A percentile compares a stretch with the other conserved stretches of the same genome.
These are phyloP conservation scores for Hirtodrosophila confusa DNA, from an alignment of 2,888 invertebrate species.

Conservation along the genomic window DNA sequence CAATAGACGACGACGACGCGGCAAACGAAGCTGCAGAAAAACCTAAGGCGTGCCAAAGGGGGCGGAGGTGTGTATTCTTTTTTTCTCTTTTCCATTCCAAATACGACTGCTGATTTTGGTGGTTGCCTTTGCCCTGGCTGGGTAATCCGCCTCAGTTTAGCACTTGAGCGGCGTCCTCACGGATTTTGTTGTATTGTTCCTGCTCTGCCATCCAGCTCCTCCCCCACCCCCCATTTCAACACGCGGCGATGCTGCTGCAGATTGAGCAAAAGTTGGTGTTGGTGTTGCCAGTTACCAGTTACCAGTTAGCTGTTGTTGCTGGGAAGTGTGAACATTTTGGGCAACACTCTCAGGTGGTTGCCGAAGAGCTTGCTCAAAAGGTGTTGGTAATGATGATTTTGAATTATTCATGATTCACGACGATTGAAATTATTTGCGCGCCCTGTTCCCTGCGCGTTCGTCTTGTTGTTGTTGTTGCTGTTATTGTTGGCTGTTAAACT, in stretches of 20 bases:
- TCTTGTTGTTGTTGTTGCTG: constrained; percentile 33
- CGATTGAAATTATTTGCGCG: constrained; percentile 80
- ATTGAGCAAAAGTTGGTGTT: constrained; percentile 74
- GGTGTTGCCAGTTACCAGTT: constrained; percentile 44
- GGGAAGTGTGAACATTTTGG: constrained; percentile 78
- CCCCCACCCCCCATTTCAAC: constrained; percentile 57
- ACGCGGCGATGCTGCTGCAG: constrained; percentile 67
- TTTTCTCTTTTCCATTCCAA: constrained; percentile 2
- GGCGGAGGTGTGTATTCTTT: constrained; percentile 69
- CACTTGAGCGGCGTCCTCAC: constrained; percentile 76
- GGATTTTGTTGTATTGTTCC: constrained; percentile 59
- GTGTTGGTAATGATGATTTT: constrained; percentile 79
- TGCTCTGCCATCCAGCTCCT: constrained; percentile 9
- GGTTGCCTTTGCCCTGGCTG: constrained; percentile 58
- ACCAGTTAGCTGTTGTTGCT: constrained; percentile 44
- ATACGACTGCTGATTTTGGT: constrained; percentile 23
- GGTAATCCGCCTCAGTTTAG: constrained; percentile 80
- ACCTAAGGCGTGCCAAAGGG: constrained; percentile 69
- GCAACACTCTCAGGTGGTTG: constrained; percentile 74
- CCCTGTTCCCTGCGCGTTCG: constrained; percentile 28
- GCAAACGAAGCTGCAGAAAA: constrained; percentile 31
- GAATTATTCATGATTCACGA: constrained; percentile 79
- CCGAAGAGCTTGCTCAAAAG: constrained; percentile 65
- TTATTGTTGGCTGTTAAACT: constrained; percentile 64
- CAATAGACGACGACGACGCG: constrained; percentile 66